These are phyloP conservation scores for Rhodeus uyekii DNA, from an alignment of 2,797 vertebrate genomes.

Conservation along the genomic window DNA sequence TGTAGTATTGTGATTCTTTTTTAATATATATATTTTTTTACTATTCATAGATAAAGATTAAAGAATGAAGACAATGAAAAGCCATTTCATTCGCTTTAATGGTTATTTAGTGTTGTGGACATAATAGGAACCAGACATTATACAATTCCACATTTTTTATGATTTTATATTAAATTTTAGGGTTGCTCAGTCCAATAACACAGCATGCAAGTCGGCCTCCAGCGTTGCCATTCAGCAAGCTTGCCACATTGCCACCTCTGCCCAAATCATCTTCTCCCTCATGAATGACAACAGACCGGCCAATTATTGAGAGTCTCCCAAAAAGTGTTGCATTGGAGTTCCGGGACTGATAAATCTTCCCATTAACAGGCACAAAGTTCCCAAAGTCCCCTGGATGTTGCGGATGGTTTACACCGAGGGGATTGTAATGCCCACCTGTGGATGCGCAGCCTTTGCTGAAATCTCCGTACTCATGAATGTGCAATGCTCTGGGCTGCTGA, in stretches of 20 bases:
- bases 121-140: background rate
- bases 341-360: slow-evolving; percentile 72
- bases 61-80: background rate
- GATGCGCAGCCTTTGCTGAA: slow-evolving; percentile 84
- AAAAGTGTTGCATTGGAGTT: slow-evolving; percentile 76
- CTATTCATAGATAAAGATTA: background rate
- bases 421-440: slow-evolving; percentile 89
- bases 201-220: slow-evolving; percentile 90
- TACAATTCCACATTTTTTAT: too few relatives aligned
- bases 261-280: slow-evolving; percentile 88
- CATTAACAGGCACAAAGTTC: slow-evolving; percentile 83
- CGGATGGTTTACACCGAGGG: slow-evolving; percentile 78
- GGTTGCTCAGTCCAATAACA: slow-evolving; percentile 78
- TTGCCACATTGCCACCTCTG: slow-evolving; percentile 82
- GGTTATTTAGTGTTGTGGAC: background rate
- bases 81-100: background rate
- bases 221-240: slow-evolving; percentile 88
- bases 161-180: slow-evolving; percentile 69
- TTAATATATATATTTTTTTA: too few relatives aligned
- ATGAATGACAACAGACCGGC: slow-evolving; percentile 88
- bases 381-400: slow-evolving; percentile 92
- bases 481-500: slow-evolving; percentile 79
- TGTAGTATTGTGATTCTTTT: too few relatives aligned
- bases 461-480: slow-evolving; percentile 90
- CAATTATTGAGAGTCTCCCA: slow-evolving; percentile 77